phyloP scores from a whole-genome alignment of 2,797 vertebrate species.

The Enteromius argenteus region DNA sequence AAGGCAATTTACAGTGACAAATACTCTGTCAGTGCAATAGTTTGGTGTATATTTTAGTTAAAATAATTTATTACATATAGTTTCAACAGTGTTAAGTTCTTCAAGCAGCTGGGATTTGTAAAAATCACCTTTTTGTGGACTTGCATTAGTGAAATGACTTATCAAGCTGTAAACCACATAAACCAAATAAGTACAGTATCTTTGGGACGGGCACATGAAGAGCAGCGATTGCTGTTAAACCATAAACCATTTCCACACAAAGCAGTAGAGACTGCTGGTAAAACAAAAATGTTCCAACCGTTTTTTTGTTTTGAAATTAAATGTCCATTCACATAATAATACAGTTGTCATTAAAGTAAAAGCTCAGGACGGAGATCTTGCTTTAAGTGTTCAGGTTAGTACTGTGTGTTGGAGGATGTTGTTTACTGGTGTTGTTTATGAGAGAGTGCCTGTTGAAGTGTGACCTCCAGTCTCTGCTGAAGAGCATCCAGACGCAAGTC shows the following conservation, averaged over 20 bases:
- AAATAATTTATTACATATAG: background rate
- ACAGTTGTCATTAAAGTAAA: background rate
- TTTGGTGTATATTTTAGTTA: background rate
- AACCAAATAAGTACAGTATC: background rate
- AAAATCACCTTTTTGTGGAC: background rate
- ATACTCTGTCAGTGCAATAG: background rate
- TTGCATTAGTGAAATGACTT: background rate
- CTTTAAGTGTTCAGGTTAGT: background rate
- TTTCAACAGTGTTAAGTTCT: background rate
- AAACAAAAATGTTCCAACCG: background rate
- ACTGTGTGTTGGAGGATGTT: background rate
- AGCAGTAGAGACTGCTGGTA: background rate
- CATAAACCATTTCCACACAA: background rate
- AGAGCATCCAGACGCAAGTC: constrained; percentile 78
- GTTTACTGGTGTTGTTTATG: constrained; percentile 30
- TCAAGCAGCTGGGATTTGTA: background rate
- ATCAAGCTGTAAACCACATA: background rate
- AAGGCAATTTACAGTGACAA: constrained; percentile 25
- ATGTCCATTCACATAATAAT: background rate
- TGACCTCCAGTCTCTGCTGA: constrained; percentile 76
- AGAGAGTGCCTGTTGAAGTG: constrained; percentile 66
- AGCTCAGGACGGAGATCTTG: background rate
- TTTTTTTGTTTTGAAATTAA: background rate
- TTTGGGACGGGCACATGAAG: background rate
- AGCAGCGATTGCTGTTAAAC: background rate